Evolutionary conservation across 1,140 invertebrate genomes (phyloP).

Genomic region (Hydropsyche tenuis): DNA sequence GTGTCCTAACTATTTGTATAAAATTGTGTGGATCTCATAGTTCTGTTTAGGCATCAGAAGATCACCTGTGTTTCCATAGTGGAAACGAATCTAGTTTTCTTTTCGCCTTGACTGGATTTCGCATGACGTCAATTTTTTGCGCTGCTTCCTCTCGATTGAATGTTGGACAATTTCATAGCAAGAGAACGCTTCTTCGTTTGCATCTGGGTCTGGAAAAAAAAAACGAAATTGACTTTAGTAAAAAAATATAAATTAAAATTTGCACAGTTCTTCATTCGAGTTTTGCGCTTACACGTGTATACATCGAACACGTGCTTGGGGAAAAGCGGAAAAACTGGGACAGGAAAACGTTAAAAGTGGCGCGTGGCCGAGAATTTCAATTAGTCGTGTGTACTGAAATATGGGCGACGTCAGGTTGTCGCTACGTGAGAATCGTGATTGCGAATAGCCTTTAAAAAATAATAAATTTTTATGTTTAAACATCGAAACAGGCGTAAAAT

Average conservation of each 20-base stretch:
- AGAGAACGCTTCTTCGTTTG: not conserved
- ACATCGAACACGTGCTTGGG: not conserved
- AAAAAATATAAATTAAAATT: not conserved
- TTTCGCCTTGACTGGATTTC: slow-evolving; percentile 47
- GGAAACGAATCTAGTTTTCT: slow-evolving; percentile 40
- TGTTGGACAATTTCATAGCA: slow-evolving; percentile 9
- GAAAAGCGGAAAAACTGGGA: slow-evolving; percentile 23
- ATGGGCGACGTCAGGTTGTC: slow-evolving; percentile 17
- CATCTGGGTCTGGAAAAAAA: slow-evolving; percentile 22
- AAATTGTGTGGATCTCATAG: slow-evolving; percentile 11
- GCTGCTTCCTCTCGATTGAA: not conserved
- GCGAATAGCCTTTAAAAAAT: not conserved
- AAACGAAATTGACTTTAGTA: slow-evolving; percentile 1
- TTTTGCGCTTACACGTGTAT: not conserved
- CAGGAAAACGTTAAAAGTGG: slow-evolving; percentile 20
- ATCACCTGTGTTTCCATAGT: slow-evolving; percentile 36
- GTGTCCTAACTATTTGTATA: no score
- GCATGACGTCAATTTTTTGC: slow-evolving; percentile 39
- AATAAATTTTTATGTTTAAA: no score
- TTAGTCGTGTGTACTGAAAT: slow-evolving; percentile 33
- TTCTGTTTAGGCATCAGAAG: slow-evolving; percentile 10
- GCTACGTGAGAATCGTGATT: slow-evolving; percentile 32
- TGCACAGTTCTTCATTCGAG: not conserved
- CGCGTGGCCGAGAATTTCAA: slow-evolving; percentile 34
- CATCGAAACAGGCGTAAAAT: no score